Base-by-base conservation (phyloP, 2,113 vertebrate genomes). In the Seriola rivoliana region DNA sequence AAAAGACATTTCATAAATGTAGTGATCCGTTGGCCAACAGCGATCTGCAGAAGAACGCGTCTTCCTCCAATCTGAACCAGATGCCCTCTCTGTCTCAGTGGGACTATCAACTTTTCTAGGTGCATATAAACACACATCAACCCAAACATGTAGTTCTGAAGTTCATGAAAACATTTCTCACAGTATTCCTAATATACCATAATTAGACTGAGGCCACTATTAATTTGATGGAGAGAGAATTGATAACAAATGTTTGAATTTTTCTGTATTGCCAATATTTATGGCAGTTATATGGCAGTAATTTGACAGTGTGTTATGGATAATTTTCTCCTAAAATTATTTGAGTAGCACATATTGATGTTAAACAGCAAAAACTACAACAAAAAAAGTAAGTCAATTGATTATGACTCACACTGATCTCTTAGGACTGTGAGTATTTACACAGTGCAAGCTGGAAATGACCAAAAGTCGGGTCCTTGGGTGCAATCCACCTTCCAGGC, bases 261-360 rank as follows among this genome's bases (percentile, higher is more conserved):
- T 70, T 1, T 59, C 6, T 34, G 19, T 57, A n/a, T 75, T 38
- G 4, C 21, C 19, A 69, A 54, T 44, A 72, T 79, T 78, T 59
- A 16, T 42, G 19, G 54, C 16, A 68, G 59, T 52, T 77, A 50
- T 8, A 19, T 58, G 9, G 23, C 13, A 4, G 42, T 76, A 79
- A 81, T 84, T 71, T 78, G 62, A 74, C 46, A 70, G 62, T 16
- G 70, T 5, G 77, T 82, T 70, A 79, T 42, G 8, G 8, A n/a
- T 16, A 50, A 71, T 81, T 69, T 77, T 70, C 64, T 48, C 38
- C 58, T n/a, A n/a, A 40, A 75, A 12, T 63, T 2, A 78, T n/a
- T 40, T 59, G 17, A 48, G 48, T 16, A 21, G 52, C 8, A 67
- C 46, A 75, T 42, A 78, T 62, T 54, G 67, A 78, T 77, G 67